Evolutionary conservation across 2,113 vertebrate genomes (phyloP), one percentile per base, ranked within the genome.

Genomic region (Trichomycterus rosablanca): DNA sequence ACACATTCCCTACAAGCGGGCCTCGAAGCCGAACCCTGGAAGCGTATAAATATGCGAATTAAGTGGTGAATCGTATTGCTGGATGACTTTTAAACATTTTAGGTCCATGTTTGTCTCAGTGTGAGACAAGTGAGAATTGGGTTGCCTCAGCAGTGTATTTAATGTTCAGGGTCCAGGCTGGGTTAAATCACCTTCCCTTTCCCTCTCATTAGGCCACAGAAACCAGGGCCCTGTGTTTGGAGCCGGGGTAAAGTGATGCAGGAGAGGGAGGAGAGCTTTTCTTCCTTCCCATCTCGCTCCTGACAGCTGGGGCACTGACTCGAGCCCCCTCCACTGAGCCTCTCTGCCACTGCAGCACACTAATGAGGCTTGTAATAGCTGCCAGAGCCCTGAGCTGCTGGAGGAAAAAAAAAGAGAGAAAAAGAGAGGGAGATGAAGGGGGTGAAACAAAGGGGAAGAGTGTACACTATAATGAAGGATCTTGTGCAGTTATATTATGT

Each of bases 361-460:
- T 76, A 75, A 70, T 75, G 74, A 75, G 74, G 56, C 63, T 51
- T 28, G 58, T 75, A 75, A 75, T 75, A 72, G 74, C 70, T 72
- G 74, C 70, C 74, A 72, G 59, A 43, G 63, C 63, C 50, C 53
- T 59, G 62, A 69, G 70, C 46, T 66, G 53, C 70, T 63, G 24
- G 51, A 23, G 40, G 52, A 59, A 58, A 28, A 57, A 14, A 40
- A 5, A 46, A 58, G 23, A 57, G 15, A 40, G 5, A 46, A 37
- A 28, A 46, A 67, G 44, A 18, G 56, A 7, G 34, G 10, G 32
- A 45, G 50, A 23, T 42, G 42, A 51, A 30, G 55, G 16, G 16
- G 50, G n/a, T 26, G 37, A 40, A 45, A 15, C 20, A 59, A 16
- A 24, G 16, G 59, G 10, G n/a, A 16, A 48, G 16, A 52, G n/a